Percentiles rank a stretch among this genome's conserved stretches.
Evolutionary conservation across 2,113 vertebrate genomes (phyloP).

Genomic region (Zosterops borbonicus): DNA sequence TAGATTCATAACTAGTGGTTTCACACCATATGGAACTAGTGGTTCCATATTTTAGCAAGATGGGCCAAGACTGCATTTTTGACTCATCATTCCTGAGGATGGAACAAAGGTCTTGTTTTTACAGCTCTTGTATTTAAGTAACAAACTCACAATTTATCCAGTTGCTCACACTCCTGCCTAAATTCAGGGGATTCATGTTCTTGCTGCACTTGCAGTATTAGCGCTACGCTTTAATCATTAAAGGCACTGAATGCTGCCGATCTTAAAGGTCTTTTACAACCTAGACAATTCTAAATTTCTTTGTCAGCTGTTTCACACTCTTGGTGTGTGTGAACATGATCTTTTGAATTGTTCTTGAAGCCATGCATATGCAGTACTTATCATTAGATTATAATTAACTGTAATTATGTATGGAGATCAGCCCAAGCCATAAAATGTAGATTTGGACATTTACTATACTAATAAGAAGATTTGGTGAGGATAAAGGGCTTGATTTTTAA

Average conservation of each 20-base stretch:
- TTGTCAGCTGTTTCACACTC: conserved; percentile 18
- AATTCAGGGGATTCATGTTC: neutral
- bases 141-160: neutral
- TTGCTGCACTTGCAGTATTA: conserved; percentile 4
- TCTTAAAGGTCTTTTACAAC: neutral
- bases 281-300: neutral
- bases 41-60: neutral
- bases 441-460: conserved; percentile 28
- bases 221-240: neutral
- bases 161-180: neutral
- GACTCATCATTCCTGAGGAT: neutral
- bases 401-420: conserved; percentile 43
- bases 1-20: neutral
- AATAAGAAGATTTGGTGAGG: conserved; percentile 25
- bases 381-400: conserved; percentile 51
- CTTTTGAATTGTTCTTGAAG: neutral
- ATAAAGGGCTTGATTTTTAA: neutral
- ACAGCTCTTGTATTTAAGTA: neutral
- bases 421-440: conserved; percentile 2
- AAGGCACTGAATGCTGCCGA: neutral
- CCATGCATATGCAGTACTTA: neutral
- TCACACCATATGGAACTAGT: neutral
- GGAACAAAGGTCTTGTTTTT: neutral
- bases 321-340: neutral
- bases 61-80: neutral